A percentile compares a stretch with the other conserved stretches of the same genome.
phyloP scores from a whole-genome alignment of 2,888 invertebrate genomes.

The Cordilura impudica region DNA sequence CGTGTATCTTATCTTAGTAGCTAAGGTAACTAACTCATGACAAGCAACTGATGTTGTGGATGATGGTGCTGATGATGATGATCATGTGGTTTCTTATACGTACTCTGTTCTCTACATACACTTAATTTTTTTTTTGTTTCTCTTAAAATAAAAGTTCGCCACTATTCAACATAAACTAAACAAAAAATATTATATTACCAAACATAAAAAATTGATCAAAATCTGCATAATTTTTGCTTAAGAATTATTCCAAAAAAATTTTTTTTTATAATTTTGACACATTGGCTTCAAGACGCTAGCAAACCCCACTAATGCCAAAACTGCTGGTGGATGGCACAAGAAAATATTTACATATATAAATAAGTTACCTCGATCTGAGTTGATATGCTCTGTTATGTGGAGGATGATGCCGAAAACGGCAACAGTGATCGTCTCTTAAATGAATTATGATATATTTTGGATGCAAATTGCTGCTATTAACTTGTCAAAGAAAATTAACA shows the following conservation, averaged over 20 bases:
- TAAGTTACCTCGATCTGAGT: constrained; percentile 29
- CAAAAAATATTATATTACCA: constrained; percentile 45
- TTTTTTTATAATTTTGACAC: constrained; percentile 23
- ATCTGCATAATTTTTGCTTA: constrained; percentile 59
- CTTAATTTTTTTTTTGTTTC: not conserved
- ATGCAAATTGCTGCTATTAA: constrained; percentile 75
- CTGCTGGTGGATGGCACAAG: constrained; percentile 33
- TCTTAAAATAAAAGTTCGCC: constrained; percentile 21
- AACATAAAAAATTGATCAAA: constrained; percentile 44
- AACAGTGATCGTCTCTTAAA: constrained; percentile 52
- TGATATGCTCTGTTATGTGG: constrained; percentile 29
- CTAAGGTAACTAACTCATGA: constrained; percentile 52
- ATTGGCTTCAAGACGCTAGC: constrained; percentile 1
- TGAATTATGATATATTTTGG: constrained; percentile 75
- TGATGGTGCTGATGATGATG: constrained; percentile 5
- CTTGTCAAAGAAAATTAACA: constrained; percentile 74
- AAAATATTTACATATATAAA: constrained; percentile 26
- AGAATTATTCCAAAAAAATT: constrained; percentile 43
- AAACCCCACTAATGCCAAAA: not conserved
- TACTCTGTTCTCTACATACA: constrained; percentile 7
- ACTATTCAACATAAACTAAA: constrained; percentile 19
- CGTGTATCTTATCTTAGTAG: constrained; percentile 46
- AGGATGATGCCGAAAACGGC: constrained; percentile 21
- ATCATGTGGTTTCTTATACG: constrained; percentile 13
- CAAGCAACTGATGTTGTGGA: constrained; percentile 38